A percentile compares a stretch with the other conserved stretches of the same genome.
Conservation (phyloP, 2,888 invertebrate genomes). For the Empis stercorea region DNA sequence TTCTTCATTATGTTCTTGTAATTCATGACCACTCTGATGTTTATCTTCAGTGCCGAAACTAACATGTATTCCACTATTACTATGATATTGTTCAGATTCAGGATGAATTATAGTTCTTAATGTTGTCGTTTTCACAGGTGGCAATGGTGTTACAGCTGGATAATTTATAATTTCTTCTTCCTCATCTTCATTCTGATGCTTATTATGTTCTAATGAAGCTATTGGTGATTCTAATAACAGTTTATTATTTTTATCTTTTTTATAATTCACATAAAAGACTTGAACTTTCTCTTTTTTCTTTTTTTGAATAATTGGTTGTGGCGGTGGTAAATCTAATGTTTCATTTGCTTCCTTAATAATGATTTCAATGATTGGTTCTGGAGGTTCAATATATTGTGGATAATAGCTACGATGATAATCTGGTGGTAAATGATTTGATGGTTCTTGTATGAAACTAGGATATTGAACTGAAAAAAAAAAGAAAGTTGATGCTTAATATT, state of each 20-base stretch:
- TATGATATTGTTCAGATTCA: conserved; percentile 72
- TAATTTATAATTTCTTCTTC: conserved; percentile 34
- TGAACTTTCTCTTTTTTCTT: conserved; percentile 73
- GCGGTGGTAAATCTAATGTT: conserved; percentile 51
- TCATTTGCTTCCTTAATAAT: conserved; percentile 85
- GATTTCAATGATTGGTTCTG: conserved; percentile 83
- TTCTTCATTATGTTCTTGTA: conserved; percentile 45
- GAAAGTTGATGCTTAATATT: not conserved
- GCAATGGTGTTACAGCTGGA: conserved; percentile 42
- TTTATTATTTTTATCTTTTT: conserved; percentile 64
- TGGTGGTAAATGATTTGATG: conserved; percentile 24
- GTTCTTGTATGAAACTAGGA: conserved; percentile 12
- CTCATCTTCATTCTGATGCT: conserved; percentile 45
- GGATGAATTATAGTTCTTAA: conserved; percentile 73
- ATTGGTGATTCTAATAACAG: conserved; percentile 69
- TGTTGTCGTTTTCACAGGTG: conserved; percentile 56
- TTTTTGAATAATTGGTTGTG: conserved; percentile 36
- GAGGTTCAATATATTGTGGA: conserved; percentile 53
- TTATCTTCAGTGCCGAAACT: conserved; percentile 60
- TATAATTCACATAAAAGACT: conserved; percentile 83
- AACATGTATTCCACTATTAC: conserved; percentile 66
- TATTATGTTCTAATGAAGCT: conserved; percentile 58
- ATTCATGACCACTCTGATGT: conserved; percentile 33
- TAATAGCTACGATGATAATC: conserved; percentile 22
- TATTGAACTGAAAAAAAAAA: conserved; percentile 10